Evolutionary conservation across 2,888 invertebrate species (phyloP).

Genomic region (Acanthococcus lagerstroemiae): DNA sequence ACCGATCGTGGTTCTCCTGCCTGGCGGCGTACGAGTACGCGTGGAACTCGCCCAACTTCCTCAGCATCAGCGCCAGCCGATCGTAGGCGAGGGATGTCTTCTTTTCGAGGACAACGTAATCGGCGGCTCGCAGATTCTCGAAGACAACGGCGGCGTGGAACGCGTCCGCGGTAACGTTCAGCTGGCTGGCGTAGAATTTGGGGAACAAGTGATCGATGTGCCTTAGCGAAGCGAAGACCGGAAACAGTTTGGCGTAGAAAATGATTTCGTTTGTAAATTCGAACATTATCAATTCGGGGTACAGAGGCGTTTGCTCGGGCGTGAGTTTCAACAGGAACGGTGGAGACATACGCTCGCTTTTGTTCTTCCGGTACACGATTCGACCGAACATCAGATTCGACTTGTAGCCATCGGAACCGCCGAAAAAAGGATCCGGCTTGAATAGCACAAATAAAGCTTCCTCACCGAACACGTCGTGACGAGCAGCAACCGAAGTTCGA

Average conservation of each 20-base stretch:
- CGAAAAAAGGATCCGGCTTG: too few species aligned
- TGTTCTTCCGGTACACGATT: neutral
- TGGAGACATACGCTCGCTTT: neutral
- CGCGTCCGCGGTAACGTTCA: neutral
- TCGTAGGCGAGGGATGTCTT: neutral
- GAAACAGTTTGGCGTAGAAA: neutral
- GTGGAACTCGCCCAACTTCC: constrained; percentile 6
- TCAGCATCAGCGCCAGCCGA: constrained; percentile 2
- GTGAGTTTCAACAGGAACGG: neutral
- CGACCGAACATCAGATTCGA: neutral
- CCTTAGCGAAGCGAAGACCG: neutral
- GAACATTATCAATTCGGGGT: neutral
- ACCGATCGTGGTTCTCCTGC: neutral
- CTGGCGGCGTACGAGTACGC: constrained; percentile 3
- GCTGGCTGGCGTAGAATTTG: constrained; percentile 2
- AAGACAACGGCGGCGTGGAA: neutral
- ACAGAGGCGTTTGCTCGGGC: neutral
- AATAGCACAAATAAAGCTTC: too few species aligned
- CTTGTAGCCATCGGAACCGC: neutral
- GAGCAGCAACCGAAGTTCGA: too few species aligned
- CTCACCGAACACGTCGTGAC: too few species aligned
- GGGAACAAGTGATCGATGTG: neutral
- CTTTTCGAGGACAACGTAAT: neutral
- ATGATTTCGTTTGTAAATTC: neutral
- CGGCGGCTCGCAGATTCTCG: neutral